Base-by-base conservation (phyloP, 2,888 invertebrate species). In the Troilus luridus region DNA sequence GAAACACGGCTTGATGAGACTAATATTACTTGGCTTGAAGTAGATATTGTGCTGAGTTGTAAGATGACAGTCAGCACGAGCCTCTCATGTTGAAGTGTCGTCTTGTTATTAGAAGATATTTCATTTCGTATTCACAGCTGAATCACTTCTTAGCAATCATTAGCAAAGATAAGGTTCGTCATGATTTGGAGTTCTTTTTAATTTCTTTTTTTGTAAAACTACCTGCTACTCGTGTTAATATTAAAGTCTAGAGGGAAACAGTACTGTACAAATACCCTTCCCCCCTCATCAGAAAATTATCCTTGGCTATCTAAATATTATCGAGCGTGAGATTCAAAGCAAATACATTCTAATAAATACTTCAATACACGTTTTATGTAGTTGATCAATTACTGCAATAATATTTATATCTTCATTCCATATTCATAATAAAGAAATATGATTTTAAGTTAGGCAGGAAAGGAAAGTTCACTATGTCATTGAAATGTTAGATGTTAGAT, bases 71-170 rank as follows among this genome's bases (percentile, higher is more conserved):
- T 27, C 27, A 77, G 17, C 12, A 19, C 72, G 21, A 64, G 64
- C n/a, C 64, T n/a, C 64, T 17, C 72, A 12, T 17, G 12, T 14
- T n/a, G 67, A 3, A 24, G 17, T 77, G 17, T 77, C 72, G 2
- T 41, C 8, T 67, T 67, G 8, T 27, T 17, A 77, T 27, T 41
- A 77, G 72, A 77, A 27, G 27, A 6, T 17, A 24, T 24, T 77
- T 77, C 72, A 77, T 77, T 77, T 77, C 72, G 9, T 77, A 77
- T 77, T 77, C 72, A 77, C 17, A 41, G 27, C 72, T 77, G 72
- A 41, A 77, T 77, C 72, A 77, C 41, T 77, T 41, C 72, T 77
- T 1, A 77, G 17, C 12, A 7, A 77, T 77, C 11, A n/a, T 67
- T 41, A 24, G 41, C 72, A 41, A 77, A 8, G 7, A 8, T 77